Conservation (phyloP, 2,113 vertebrate genomes). For the Xyliphius kryptos region DNA sequence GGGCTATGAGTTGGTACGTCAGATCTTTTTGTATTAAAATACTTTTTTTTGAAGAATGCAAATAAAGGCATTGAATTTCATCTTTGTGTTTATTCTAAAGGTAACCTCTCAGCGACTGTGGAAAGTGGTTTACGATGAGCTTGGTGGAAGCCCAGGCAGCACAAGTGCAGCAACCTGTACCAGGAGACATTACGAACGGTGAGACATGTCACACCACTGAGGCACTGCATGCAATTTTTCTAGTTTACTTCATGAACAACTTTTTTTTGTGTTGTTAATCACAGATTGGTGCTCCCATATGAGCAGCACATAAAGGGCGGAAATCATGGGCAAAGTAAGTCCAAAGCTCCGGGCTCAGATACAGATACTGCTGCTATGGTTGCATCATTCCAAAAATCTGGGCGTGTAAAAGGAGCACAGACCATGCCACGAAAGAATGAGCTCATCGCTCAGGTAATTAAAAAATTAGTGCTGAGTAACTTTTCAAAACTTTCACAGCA, state of each 20-base stretch:
- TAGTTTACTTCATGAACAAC: background rate
- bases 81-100: slow-evolving; percentile 40
- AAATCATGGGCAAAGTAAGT: slow-evolving; percentile 45
- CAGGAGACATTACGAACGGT: slow-evolving; percentile 73
- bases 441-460: slow-evolving; percentile 20
- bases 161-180: slow-evolving; percentile 76
- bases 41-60: slow-evolving; percentile 1
- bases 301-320: slow-evolving; percentile 60
- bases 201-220: background rate
- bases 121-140: slow-evolving; percentile 73
- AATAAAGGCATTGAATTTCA: background rate
- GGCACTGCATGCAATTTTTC: background rate
- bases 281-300: slow-evolving; percentile 55
- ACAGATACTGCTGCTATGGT: background rate
- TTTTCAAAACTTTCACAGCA: too few species aligned
- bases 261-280: slow-evolving; percentile 4
- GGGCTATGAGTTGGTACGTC: slow-evolving; percentile 66
- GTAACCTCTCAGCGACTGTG: slow-evolving; percentile 66
- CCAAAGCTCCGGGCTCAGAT: slow-evolving; percentile 6
- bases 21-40: background rate
- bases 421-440: slow-evolving; percentile 12
- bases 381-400: slow-evolving; percentile 21
- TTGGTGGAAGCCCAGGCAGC: slow-evolving; percentile 72
- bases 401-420: slow-evolving; percentile 16
- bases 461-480: background rate